A percentile compares a stretch with the other conserved stretches of the same genome.
Conservation (phyloP, 2,113 vertebrate genomes). For the Arenaria interpres region DNA sequence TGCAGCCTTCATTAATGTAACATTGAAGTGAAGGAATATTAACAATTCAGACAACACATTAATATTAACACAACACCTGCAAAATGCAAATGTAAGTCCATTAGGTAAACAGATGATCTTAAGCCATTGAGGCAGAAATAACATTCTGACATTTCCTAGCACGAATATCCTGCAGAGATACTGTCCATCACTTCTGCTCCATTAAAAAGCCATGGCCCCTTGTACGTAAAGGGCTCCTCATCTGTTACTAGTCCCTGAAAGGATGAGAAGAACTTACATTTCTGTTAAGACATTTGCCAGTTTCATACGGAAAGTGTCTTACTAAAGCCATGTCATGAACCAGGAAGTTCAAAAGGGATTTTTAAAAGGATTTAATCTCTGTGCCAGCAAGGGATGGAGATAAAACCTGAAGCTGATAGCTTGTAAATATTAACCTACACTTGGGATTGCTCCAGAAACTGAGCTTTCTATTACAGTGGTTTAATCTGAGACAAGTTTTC, state of each 20-base stretch:
- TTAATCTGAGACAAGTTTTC: conserved; percentile 44
- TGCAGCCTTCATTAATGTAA: conserved; percentile 48
- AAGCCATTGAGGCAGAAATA: conserved; percentile 43
- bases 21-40: conserved; percentile 38
- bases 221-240: not conserved
- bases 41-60: conserved; percentile 58
- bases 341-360: conserved; percentile 52
- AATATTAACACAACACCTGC: conserved; percentile 56
- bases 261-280: conserved; percentile 1
- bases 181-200: not conserved
- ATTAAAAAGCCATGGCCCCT: not conserved
- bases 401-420: conserved; percentile 36
- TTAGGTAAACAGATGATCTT: conserved; percentile 48
- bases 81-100: conserved; percentile 59
- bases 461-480: conserved; percentile 4
- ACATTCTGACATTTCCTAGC: conserved; percentile 59
- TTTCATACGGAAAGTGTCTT: conserved; percentile 34
- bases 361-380: conserved; percentile 46
- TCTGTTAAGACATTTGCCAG: not conserved
- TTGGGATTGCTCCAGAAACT: not conserved
- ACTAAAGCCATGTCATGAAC: conserved; percentile 10
- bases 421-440: conserved; percentile 25
- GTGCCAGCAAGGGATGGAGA: conserved; percentile 29
- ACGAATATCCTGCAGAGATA: not conserved
- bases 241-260: conserved; percentile 3